Evolutionary conservation across 2,113 vertebrate species (phyloP).

Genomic region (Dendropsophus ebraccatus): DNA sequence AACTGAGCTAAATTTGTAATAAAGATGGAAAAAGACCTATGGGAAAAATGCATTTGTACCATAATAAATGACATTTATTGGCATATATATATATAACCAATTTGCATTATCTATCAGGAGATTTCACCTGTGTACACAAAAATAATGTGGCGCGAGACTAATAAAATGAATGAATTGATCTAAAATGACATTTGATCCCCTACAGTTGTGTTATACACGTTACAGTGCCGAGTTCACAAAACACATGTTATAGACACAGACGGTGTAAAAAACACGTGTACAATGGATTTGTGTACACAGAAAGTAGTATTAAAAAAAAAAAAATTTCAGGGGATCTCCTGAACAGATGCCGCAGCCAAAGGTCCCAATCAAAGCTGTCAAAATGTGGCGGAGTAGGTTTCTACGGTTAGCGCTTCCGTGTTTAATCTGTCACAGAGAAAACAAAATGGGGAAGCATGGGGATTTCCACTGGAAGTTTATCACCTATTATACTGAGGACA

Average conservation of each 20-base stretch:
- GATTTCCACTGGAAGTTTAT: not conserved
- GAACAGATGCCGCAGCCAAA: not conserved
- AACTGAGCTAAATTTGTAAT: too few species aligned
- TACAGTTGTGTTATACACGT: too few species aligned
- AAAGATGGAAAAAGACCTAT: too few species aligned
- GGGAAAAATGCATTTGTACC: too few species aligned
- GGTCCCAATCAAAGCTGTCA: not conserved
- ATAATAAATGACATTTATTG: too few species aligned
- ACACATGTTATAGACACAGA: not conserved
- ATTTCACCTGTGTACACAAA: too few species aligned
- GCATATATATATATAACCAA: too few species aligned
- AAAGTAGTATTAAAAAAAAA: not conserved
- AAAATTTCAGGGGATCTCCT: not conserved
- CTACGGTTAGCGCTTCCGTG: not conserved
- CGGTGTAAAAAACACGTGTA: not conserved
- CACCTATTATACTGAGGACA: not conserved
- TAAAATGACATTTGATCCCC: not conserved
- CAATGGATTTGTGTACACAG: not conserved
- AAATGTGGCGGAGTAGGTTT: not conserved
- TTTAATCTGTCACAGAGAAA: not conserved
- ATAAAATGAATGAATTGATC: too few species aligned
- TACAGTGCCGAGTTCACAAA: not conserved
- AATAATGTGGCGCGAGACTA: too few species aligned
- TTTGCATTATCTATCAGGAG: too few species aligned
- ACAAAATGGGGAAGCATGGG: conserved; percentile 2